These are phyloP conservation scores for Phasia obesa DNA, from an alignment of 2,888 invertebrate genomes.

Conservation along the genomic window DNA sequence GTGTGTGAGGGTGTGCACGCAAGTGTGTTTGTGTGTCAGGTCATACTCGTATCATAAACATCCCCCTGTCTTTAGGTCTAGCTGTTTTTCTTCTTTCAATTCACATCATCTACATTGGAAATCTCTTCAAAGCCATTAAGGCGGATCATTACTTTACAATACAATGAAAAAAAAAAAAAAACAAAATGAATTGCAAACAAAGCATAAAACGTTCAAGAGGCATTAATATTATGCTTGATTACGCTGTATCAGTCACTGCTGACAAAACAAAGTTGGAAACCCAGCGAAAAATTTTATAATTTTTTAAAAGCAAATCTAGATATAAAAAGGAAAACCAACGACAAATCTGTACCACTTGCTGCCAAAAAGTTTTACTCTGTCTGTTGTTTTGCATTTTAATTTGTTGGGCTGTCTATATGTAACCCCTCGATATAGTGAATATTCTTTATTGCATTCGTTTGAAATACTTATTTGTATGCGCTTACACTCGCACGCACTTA, in stretches of 20 bases:
- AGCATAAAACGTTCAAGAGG: slow-evolving; percentile 36
- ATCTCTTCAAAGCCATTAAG: slow-evolving; percentile 40
- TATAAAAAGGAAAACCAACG: too few relatives aligned
- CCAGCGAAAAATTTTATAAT: too few relatives aligned
- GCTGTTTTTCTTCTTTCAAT: slow-evolving; percentile 3
- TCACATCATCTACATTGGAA: slow-evolving; percentile 4
- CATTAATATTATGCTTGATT: slow-evolving; percentile 46
- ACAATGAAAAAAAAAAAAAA: slow-evolving; percentile 8
- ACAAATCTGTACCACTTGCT: too few relatives aligned
- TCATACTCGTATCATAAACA: slow-evolving; percentile 32
- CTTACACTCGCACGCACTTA: too few relatives aligned
- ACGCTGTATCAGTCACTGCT: slow-evolving; percentile 22
- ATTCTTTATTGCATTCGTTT: too few relatives aligned
- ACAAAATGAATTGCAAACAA: slow-evolving; percentile 5
- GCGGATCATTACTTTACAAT: slow-evolving; percentile 53
- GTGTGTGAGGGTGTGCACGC: too few relatives aligned
- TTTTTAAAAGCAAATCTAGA: too few relatives aligned
- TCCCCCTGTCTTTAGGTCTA: slow-evolving; percentile 33
- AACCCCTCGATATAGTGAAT: too few relatives aligned
- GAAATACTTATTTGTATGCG: too few relatives aligned
- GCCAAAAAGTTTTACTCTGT: too few relatives aligned
- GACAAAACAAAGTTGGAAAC: slow-evolving; percentile 1
- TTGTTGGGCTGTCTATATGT: too few relatives aligned
- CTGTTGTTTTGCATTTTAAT: too few relatives aligned
- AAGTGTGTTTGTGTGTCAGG: background rate